Conservation (phyloP, 2,113 vertebrate species). For the Dasyprocta punctata region DNA sequence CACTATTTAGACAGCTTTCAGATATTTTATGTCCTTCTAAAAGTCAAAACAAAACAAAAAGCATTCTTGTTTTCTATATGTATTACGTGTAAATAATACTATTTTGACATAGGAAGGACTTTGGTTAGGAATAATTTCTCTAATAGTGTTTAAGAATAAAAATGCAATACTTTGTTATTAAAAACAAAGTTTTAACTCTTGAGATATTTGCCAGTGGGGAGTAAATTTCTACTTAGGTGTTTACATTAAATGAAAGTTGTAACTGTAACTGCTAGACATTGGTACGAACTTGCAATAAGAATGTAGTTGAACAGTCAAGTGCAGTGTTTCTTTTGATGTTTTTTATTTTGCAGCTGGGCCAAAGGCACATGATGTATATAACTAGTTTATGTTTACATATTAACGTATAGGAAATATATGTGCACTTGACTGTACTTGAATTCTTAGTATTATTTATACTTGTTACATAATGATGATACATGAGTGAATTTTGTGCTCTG, state of each 20-base stretch:
- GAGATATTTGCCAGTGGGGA: constrained; percentile 81
- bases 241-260: constrained; percentile 80
- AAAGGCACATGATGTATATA: constrained; percentile 82
- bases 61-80: constrained; percentile 75
- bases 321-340: constrained; percentile 79
- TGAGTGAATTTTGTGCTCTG: constrained; percentile 86
- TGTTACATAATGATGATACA: constrained; percentile 86
- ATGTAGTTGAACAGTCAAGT: constrained; percentile 81
- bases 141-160: constrained; percentile 74
- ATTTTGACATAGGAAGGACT: constrained; percentile 80
- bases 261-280: constrained; percentile 78
- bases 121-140: constrained; percentile 75
- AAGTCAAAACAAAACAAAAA: constrained; percentile 58
- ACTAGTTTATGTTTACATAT: constrained; percentile 90
- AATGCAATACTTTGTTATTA: constrained; percentile 71
- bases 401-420: constrained; percentile 85
- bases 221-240: constrained; percentile 75
- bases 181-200: constrained; percentile 80
- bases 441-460: constrained; percentile 89
- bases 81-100: constrained; percentile 72
- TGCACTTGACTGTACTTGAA: constrained; percentile 91
- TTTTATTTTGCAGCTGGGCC: constrained; percentile 82
- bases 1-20: constrained; percentile 68
- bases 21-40: constrained; percentile 75
- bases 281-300: constrained; percentile 81